Evolutionary conservation across 2,113 vertebrate genomes (phyloP).

Genomic region (Todiramphus chloris): DNA sequence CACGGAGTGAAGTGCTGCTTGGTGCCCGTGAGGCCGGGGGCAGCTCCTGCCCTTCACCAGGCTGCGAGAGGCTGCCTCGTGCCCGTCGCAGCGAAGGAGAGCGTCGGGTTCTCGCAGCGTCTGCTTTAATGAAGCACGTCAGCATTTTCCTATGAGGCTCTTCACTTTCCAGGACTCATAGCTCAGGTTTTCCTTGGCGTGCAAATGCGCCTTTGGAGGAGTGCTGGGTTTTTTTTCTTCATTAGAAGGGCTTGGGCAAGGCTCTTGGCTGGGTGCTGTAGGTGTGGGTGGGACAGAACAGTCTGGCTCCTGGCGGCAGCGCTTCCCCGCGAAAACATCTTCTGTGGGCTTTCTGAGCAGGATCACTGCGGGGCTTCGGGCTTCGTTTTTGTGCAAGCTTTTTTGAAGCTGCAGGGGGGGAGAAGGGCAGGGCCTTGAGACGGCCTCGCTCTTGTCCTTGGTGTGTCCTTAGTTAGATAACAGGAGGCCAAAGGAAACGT

Average conservation of each 20-base stretch:
- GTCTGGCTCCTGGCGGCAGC: constrained; percentile 1
- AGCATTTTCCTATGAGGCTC: constrained; percentile 43
- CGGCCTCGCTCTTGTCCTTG: not conserved
- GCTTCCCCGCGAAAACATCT: constrained; percentile 14
- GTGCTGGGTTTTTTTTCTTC: not conserved
- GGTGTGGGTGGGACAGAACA: constrained; percentile 37
- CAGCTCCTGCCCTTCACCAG: accelerated
- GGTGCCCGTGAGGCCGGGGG: accelerated
- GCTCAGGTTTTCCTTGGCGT: constrained; percentile 64
- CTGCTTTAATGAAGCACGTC: not conserved
- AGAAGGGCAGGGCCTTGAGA: not conserved
- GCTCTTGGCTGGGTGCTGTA: constrained; percentile 43
- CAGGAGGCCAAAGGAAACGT: not conserved
- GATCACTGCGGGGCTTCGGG: not conserved
- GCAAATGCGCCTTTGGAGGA: not conserved
- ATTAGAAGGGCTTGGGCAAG: constrained; percentile 40
- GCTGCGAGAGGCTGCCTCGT: not conserved
- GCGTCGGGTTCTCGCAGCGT: not conserved
- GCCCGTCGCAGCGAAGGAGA: not conserved
- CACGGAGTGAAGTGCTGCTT: accelerated
- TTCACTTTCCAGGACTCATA: constrained; percentile 48
- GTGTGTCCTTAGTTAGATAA: not conserved
- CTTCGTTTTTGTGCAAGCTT: not conserved
- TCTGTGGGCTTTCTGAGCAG: not conserved
- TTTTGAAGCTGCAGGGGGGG: not conserved